Base-by-base conservation (phyloP, 2,797 vertebrate genomes). In the Tiaroga cobitis region DNA sequence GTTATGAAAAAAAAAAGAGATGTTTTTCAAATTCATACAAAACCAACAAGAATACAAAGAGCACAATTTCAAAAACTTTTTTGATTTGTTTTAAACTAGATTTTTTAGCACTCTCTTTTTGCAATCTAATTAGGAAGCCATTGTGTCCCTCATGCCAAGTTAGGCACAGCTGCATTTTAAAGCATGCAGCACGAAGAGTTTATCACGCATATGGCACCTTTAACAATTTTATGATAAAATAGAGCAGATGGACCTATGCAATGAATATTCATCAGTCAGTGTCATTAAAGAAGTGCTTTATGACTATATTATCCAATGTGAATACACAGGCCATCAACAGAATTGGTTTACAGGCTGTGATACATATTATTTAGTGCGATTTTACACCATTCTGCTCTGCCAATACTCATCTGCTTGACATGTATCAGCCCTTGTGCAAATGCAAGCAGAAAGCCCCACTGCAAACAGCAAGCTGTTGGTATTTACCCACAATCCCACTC, bases 401-500 rank as follows among this genome's bases (percentile, higher is more conserved):
- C 61, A 46, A 67, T 43, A 79, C 39, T 81, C 32, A 73, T 39
- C 56, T 65, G 32, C 75, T 43, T 59, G 39, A 32, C 9, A 39
- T 78, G 39, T n/a, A 77, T 70, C 24, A 79, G 65, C 15, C 80
- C 73, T 80, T 87, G 69, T 26, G 29, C 29, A 10, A 32, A 67
- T 37, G n/a, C 39, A 86, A 49, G 83, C 8, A 75, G 68, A 86
- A 76, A 84, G 34, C 43, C 74, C 34, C 51, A 82, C 26, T 32
- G 73, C 49, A 70, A 78, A 84, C 43, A 54, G 32, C 3, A 3
- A 29, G 29, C 82, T 70, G 72, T 19, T 69, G 5, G 18, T 85
- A 79, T 88, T 85, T 82, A 89, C 77, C 67, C 49, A 78, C 26
- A 84, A 79, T 80, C 73, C 76, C 80, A 46, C 72, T 32, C 24